Base-by-base conservation (phyloP, 2,797 vertebrate species). In the Acropternis orthonyx region DNA sequence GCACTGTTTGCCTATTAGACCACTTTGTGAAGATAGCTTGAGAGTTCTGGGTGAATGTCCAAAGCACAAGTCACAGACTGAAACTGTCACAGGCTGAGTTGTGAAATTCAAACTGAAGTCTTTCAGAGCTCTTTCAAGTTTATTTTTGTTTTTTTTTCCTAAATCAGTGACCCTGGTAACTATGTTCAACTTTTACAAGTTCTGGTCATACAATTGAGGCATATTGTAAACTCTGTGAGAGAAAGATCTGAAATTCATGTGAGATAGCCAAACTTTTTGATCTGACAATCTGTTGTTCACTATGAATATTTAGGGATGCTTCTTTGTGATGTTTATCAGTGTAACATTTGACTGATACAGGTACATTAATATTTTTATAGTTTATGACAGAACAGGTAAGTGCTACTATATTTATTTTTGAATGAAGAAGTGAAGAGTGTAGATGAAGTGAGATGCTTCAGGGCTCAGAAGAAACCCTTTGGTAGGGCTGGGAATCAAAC, bases 31-130 rank as follows among this genome's bases (percentile, higher is more conserved):
- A 51, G 32, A 22, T 9, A 82, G 18, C 4, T 48, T 34, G 22
- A 28, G 46, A 46, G 16, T 48, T 63, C 56, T 61, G 26, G 21
- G 7, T 52, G 41, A 30, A 34, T 49, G 12, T n/a, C 21, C 3
- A 1, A 2, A 36, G 26, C 43, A 72, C 12, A 2, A 49, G 52
- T 58, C 37, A 51, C 23, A 48, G 32, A 24, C 10, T 58, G n/a
- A 0, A 55, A 13, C 0, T 1, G 26, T 36, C 30, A 5, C 27
- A 46, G 15, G 13, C 43, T 51, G 27, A 67, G 9, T 32, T 3
- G 1, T 46, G 21, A 79, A 77, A 48, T 58, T 32, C 21, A 37
- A 48, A 48, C 2, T 30, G 17, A 12, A 74, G 19, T 22, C 14
- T 85, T 74, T 30, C 26, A 77, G 59, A 67, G 23, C 6, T 46